Percentiles rank a stretch among this genome's conserved stretches.
phyloP scores from a whole-genome alignment of 2,888 invertebrate genomes.

The Nemurella pictetii region DNA sequence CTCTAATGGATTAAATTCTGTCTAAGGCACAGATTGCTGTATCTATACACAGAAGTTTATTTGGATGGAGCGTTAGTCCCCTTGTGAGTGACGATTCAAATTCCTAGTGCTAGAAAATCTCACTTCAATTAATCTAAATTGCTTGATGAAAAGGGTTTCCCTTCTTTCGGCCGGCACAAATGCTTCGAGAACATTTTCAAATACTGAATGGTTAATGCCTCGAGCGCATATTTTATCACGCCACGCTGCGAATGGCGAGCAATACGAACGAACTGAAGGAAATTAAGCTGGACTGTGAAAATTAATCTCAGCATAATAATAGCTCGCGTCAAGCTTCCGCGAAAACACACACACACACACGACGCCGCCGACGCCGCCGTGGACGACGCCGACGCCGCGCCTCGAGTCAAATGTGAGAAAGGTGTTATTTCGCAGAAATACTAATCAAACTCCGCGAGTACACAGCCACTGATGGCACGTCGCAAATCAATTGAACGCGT shows the following conservation, averaged over 20 bases:
- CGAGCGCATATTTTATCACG: background rate
- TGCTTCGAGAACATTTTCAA: conserved; percentile 19
- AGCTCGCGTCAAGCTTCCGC: background rate
- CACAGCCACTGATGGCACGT: background rate
- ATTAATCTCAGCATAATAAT: conserved; percentile 12
- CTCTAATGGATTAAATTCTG: conserved; percentile 32
- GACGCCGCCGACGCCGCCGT: background rate
- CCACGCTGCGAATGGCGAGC: background rate
- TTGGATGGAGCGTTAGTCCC: conserved; percentile 4
- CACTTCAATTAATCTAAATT: conserved; percentile 38
- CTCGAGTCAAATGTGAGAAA: conserved; percentile 4
- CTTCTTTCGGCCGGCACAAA: conserved; percentile 17
- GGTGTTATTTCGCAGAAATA: conserved; percentile 7
- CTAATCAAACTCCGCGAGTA: background rate
- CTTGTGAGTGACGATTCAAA: conserved; percentile 23
- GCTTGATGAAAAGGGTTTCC: conserved; percentile 31
- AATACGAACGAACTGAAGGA: conserved; percentile 12
- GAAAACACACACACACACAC: too few relatives aligned
- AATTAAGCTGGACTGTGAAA: conserved; percentile 15
- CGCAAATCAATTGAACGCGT: background rate
- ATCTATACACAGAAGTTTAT: conserved; percentile 28
- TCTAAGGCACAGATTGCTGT: conserved; percentile 18
- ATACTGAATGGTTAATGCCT: conserved; percentile 21
- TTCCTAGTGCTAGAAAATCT: conserved; percentile 35
- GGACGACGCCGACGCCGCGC: background rate